Evolutionary conservation across 2,888 invertebrate genomes (phyloP), one percentile per base, ranked within the genome.

Genomic region (Suillia variegata): DNA sequence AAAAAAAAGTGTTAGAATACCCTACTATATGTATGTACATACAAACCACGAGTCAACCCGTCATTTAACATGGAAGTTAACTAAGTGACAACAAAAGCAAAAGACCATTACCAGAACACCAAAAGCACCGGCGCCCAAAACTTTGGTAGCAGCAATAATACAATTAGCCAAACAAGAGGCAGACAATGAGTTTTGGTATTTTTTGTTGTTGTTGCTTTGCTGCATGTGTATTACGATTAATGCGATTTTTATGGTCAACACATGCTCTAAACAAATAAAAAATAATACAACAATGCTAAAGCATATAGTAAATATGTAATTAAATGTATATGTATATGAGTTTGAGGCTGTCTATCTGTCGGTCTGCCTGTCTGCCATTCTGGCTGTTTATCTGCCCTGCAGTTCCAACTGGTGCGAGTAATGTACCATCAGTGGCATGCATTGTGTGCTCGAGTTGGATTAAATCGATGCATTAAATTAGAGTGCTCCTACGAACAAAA

Each of bases 61-160:
- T 26, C 10, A 10, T 10, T 26, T 10, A 26, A 26, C 5, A 10
- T 26, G 26, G 10, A 26, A 6, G 26, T 26, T 10, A 33, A 21
- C 48, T n/a, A n/a, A 55, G 33, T 55, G 55, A 48, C 55, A 48
- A 17, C 33, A 48, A 55, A 48, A 6, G 26, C 55, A 55, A 47
- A n/a, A 33, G 31, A 48, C 48, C 55, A 48, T 51, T 24, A 26
- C 26, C 42, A 24, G 31, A 55, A 17, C 51, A 56, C 18, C 33
- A 56, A 31, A 12, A 48, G 21, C 49, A 42, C 8, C 47, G 42
- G 20, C 21, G 31, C 1, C 10, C 20, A 17, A 17, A 31, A 42
- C 45, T 26, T 13, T 22, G 33, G 38, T 13, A 6, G 21, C n/a
- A 21, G 52, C 21, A 53, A 20, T 53, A 33, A 33, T 21, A 22